Evolutionary conservation across 1,140 invertebrate genomes (phyloP), one percentile per base, ranked within the genome.

Genomic region (Zaprionus ghesquierei): DNA sequence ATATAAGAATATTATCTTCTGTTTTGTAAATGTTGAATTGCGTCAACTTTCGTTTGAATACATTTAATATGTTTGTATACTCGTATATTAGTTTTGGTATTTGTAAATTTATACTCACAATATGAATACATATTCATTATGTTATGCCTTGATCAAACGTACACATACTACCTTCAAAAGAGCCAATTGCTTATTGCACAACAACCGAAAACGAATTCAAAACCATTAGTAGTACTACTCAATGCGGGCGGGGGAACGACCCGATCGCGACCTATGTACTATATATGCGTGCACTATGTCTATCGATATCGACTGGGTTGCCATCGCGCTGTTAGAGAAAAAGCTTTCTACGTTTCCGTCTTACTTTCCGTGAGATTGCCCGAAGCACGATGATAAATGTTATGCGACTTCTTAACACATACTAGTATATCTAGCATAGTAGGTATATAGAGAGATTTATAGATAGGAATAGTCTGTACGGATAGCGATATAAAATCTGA

Each of bases 91-190:
- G 69, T 59, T 68, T 74, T 61, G 61, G 61, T 72, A 71, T 85
- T 77, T 87, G 80, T 87, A 75, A 68, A 87, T 87, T 77, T 81
- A 85, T 86, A 81, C 79, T 77, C 74, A 54, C 59, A 38, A 66
- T 75, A 82, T 81, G 69, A 63, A 54, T 46, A 73, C 46, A 25
- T 55, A 69, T 69, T 69, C 58, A 69, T 46, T 71, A 69, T 75
- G 41, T 63, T 64, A 66, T 55, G 54, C 41, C 60, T 44, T 61
- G 50, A 46, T 46, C 62, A n/a, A n/a, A n/a, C n/a, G 50, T 63
- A 50, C 56, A 55, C 44, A 31, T 22, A 49, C 77, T 80, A 86
- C 82, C 55, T 61, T 86, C 81, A 79, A 87, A 66, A 86, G 68
- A 79, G 56, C 75, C 63, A 81, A 82, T 81, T 81, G 78, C 79